Percentiles rank a stretch among this genome's conserved stretches.
phyloP scores from a whole-genome alignment of 2,113 vertebrate species.

The Ariopsis seemanni region DNA sequence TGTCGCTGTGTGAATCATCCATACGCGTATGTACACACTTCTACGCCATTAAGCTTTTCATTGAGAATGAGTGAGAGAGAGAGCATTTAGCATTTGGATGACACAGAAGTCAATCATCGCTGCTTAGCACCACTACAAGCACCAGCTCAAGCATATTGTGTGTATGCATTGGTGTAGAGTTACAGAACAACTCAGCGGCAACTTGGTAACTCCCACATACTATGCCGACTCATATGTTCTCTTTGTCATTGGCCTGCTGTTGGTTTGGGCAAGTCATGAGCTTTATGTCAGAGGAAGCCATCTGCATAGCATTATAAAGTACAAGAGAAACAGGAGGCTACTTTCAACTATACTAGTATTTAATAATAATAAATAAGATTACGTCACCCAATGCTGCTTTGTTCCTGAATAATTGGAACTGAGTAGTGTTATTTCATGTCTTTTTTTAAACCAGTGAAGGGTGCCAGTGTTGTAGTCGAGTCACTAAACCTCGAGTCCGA shows the following conservation, averaged over 20 bases:
- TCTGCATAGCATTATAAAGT: too few species aligned
- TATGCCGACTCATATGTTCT: constrained; percentile 29
- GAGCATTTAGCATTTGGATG: constrained; percentile 59
- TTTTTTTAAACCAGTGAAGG: too few species aligned
- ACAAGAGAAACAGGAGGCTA: background rate
- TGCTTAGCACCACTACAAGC: constrained; percentile 32
- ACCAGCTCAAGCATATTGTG: constrained; percentile 30
- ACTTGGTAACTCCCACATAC: constrained; percentile 33
- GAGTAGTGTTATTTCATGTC: background rate
- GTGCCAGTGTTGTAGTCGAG: too few species aligned
- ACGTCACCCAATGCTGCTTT: background rate
- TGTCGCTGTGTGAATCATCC: constrained; percentile 70
- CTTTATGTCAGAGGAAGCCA: background rate
- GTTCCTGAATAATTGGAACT: background rate
- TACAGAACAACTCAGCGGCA: constrained; percentile 47
- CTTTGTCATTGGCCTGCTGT: constrained; percentile 16
- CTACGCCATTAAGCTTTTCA: constrained; percentile 34
- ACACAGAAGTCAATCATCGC: constrained; percentile 56
- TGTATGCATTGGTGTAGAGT: constrained; percentile 50
- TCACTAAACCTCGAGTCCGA: too few species aligned
- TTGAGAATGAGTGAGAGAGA: constrained; percentile 51
- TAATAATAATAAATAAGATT: background rate
- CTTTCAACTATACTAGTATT: background rate
- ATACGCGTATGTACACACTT: constrained; percentile 51
- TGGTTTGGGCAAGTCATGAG: constrained; percentile 23